Evolutionary conservation across 2,113 vertebrate species (phyloP), one percentile per base, ranked within the genome.

Genomic region (Perca schrenkii): DNA sequence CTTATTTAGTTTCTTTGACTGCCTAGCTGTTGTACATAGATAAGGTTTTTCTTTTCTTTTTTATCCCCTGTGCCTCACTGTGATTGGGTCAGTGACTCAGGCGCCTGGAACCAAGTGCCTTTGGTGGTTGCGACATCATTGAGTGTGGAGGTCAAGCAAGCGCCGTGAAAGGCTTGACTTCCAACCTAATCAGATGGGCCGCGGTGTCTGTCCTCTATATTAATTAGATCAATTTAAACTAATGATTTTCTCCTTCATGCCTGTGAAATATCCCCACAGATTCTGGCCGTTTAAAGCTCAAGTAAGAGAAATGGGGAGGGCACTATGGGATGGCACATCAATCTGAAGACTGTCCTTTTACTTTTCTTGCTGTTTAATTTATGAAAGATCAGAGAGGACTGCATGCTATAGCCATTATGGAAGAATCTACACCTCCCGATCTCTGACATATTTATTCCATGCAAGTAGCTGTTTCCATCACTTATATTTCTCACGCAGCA

Each of bases 51-150:
- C 62, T 62, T 52, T 56, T 36, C 4, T 34, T 34, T 67, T n/a
- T 34, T 65, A 7, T 8, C 53, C 14, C 15, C n/a, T 43, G 19
- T 63, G 57, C 56, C 60, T 84, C 58, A 31, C 16, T 75, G 95
- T 95, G 95, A 95, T 87, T 96, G 96, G 80, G 95, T 97, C 90
- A 91, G 95, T 46, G 95, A 96, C 25, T 96, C 96, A 83, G 96
- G 95, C 85, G 95, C 94, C 49, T 93, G 95, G 80, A 96, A 97
- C 80, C 14, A 28, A 83, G 63, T 50, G 77, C 47, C 76, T 65
- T 71, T 74, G 47, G 67, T 84, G 84, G 94, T 25, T 95, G 3
- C 90, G 93, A 34, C 96, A 95, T 95, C 94, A 95, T 93, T 96
- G 73, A 95, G 31, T 50, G 64, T 94, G 96, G 88, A 97, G 96